phyloP scores from a whole-genome alignment of 2,797 vertebrate species.

The Rousettus madagascariensis region DNA sequence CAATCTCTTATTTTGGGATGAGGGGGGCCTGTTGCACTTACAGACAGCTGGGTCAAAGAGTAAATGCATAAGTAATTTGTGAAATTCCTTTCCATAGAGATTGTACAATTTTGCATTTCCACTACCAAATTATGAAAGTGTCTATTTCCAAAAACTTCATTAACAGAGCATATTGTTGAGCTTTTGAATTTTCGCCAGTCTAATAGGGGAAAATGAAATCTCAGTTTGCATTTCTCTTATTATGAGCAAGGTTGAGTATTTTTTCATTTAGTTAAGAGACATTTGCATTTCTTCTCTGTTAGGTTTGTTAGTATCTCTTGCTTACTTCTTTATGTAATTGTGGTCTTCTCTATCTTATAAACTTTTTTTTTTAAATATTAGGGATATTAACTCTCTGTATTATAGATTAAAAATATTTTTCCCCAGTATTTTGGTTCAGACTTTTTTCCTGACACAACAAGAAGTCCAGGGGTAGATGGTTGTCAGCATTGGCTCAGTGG shows the following conservation, averaged over 20 bases:
- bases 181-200: not conserved
- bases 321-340: not conserved
- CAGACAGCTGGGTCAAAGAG: not conserved
- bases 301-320: not conserved
- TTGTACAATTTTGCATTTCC: not conserved
- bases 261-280: not conserved
- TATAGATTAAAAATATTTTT: not conserved
- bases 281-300: not conserved
- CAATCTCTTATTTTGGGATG: not conserved
- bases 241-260: not conserved
- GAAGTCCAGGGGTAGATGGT: not conserved
- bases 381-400: not conserved
- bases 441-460: not conserved
- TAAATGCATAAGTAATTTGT: not conserved
- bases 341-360: not conserved
- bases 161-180: not conserved
- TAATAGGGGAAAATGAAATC: not conserved
- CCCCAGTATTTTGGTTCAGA: not conserved
- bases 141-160: not conserved
- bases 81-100: not conserved
- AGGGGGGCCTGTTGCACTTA: not conserved
- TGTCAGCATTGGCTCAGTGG: not conserved
- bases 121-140: not conserved
- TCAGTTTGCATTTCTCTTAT: not conserved
- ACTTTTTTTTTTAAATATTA: not conserved